Evolutionary conservation across 2,888 invertebrate genomes (phyloP), one percentile per base, ranked within the genome.

Genomic region (Polydrusus tereticollis): DNA sequence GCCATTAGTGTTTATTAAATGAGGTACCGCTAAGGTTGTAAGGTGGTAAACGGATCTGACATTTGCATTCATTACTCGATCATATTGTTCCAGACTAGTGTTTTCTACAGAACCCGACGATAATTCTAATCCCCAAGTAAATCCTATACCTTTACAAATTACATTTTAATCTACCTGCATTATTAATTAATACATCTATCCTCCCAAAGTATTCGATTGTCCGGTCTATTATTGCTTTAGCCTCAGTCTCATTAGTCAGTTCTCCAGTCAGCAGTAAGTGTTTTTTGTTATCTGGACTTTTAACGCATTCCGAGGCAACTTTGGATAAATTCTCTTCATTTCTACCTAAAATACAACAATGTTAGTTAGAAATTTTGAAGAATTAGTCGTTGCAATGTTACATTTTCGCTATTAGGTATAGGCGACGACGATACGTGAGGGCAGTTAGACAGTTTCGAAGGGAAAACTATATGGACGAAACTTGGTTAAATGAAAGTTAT

Each of bases 31-130:
- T 58, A 97, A 83, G 91, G 93, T 94, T 0, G 95, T 97, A 74
- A 98, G 84, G 72, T 94, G 90, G 82, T 94, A 94, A 16, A 94
- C 88, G 0, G 94, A 90, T 73, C 96, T 90, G 0, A 97, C 92
- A 85, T 99, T 99, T 1, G 93, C 90, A 80, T 95, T 94, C 91
- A 99, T 96, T 10, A 96, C 87, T 21, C 92, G 52, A 84, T 99
- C 98, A 82, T 92, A 98, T 81, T 97, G 96, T 55, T 94, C 94
- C 78, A 98, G 81, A 18, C 90, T 90, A 0, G 97, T 94, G 76
- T 89, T 93, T 86, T 98, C 97, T 78, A 97, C 96, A 0, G 90
- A 89, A 29, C 97, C 98, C n/a, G n/a, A n/a, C n/a, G n/a, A n/a
- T n/a, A n/a, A n/a, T n/a, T n/a, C n/a, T n/a, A 0, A 87, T 87